Evolutionary conservation across 2,113 vertebrate genomes (phyloP).

Genomic region (Oryzias javanicus): DNA sequence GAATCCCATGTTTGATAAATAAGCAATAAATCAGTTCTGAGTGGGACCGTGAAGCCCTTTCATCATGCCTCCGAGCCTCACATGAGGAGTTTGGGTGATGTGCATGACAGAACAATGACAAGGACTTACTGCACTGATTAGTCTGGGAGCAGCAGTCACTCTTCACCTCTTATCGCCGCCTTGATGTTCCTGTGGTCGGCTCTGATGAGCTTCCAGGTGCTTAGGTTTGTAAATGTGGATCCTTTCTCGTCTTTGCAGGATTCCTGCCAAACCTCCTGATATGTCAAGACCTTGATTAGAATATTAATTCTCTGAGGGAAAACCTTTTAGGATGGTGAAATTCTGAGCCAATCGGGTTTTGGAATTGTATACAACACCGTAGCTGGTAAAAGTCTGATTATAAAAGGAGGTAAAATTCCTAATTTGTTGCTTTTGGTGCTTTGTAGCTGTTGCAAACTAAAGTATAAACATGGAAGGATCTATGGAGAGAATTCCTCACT

Average conservation of each 20-base stretch:
- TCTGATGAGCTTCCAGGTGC: constrained; percentile 19
- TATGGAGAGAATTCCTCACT: too few relatives aligned
- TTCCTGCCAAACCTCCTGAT: constrained; percentile 13
- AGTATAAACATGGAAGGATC: too few relatives aligned
- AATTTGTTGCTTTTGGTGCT: constrained; percentile 7
- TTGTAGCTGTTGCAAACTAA: not conserved
- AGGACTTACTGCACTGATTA: constrained; percentile 13
- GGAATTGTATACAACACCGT: constrained; percentile 8
- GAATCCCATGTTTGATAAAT: constrained; percentile 5
- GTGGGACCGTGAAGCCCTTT: not conserved
- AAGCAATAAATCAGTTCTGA: not conserved
- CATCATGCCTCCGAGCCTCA: constrained; percentile 12
- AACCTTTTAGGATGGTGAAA: constrained; percentile 37
- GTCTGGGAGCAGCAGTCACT: constrained; percentile 1
- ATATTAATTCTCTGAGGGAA: constrained; percentile 29
- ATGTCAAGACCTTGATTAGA: constrained; percentile 35
- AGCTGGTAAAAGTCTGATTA: constrained; percentile 24
- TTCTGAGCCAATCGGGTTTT: constrained; percentile 21
- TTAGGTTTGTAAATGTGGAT: not conserved
- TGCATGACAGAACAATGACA: constrained; percentile 6
- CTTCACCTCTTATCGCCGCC: constrained; percentile 10
- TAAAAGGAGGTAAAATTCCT: constrained; percentile 16
- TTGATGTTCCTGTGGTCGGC: not conserved
- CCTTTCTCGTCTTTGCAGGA: not conserved
- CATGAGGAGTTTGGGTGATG: constrained; percentile 10